Conservation (phyloP, 2,888 invertebrate genomes). For the Rugalucina vietnamica region DNA sequence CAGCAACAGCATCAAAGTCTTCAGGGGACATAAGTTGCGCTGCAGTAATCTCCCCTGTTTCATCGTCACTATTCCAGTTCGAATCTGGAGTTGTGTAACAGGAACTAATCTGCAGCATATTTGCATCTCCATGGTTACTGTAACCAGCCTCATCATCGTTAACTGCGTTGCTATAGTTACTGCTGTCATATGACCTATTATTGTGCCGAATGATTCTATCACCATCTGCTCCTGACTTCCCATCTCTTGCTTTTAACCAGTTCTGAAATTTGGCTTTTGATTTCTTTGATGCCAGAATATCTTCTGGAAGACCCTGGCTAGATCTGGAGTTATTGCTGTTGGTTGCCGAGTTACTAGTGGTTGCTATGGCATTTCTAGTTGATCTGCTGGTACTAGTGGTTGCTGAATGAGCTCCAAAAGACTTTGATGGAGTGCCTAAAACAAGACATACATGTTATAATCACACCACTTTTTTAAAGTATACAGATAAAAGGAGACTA, state of each 20-base stretch:
- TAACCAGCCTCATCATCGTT: constrained; percentile 31
- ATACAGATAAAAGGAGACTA: too few relatives aligned
- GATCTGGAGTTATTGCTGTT: neutral
- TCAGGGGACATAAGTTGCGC: constrained; percentile 63
- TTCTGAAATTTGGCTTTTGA: constrained; percentile 66
- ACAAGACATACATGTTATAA: too few relatives aligned
- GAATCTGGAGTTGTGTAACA: constrained; percentile 66
- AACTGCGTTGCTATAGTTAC: constrained; percentile 44
- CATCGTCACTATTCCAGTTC: constrained; percentile 57
- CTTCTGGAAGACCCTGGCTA: neutral
- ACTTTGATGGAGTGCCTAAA: neutral
- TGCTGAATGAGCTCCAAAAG: neutral
- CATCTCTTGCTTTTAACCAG: constrained; percentile 66
- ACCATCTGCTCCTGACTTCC: constrained; percentile 4
- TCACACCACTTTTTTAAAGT: too few relatives aligned
- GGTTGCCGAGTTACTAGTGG: neutral
- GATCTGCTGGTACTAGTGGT: neutral
- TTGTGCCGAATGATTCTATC: neutral
- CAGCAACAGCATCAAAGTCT: constrained; percentile 71
- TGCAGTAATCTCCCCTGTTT: constrained; percentile 57
- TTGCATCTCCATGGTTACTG: constrained; percentile 43
- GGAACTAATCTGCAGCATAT: constrained; percentile 57
- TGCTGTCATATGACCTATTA: constrained; percentile 22
- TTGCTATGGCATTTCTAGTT: neutral
- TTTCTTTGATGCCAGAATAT: constrained; percentile 42